Evolutionary conservation across 2,888 invertebrate genomes (phyloP).

Genomic region (Calameuta idolon): DNA sequence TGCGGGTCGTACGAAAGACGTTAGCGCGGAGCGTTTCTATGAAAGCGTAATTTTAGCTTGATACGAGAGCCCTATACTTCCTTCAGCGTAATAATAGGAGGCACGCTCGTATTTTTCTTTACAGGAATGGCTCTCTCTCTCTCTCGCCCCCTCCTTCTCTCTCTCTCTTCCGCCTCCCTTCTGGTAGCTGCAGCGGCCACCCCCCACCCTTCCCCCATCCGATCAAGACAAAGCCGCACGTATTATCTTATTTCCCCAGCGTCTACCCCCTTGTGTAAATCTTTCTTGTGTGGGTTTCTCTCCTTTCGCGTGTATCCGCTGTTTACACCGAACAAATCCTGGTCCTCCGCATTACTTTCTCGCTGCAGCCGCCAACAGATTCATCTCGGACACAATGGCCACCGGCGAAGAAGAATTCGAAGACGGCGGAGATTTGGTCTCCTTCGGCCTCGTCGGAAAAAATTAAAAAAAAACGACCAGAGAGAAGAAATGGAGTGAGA

Average conservation of each 20-base stretch:
- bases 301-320: slow-evolving; percentile 21
- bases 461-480: not conserved
- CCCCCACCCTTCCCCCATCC: slow-evolving; percentile 27
- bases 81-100: slow-evolving; percentile 34
- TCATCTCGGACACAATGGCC: slow-evolving; percentile 3
- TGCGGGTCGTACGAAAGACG: not conserved
- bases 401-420: not conserved
- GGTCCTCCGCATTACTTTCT: slow-evolving; percentile 27
- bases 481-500: not conserved
- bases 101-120: slow-evolving; percentile 36
- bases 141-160: slow-evolving; percentile 22
- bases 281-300: slow-evolving; percentile 42
- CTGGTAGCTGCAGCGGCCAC: slow-evolving; percentile 15
- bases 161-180: not conserved
- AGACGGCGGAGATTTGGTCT: slow-evolving; percentile 11
- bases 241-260: slow-evolving; percentile 62
- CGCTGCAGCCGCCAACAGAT: slow-evolving; percentile 3
- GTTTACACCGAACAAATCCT: slow-evolving; percentile 34
- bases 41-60: slow-evolving; percentile 44
- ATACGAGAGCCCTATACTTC: slow-evolving; percentile 28
- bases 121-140: slow-evolving; percentile 21
- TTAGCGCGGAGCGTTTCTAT: not conserved
- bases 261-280: slow-evolving; percentile 51
- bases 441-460: too few species aligned
- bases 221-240: slow-evolving; percentile 59